A percentile compares a stretch with the other conserved stretches of the same genome.
Conservation (phyloP, 2,888 invertebrate species). For the Machimus atricapillus region DNA sequence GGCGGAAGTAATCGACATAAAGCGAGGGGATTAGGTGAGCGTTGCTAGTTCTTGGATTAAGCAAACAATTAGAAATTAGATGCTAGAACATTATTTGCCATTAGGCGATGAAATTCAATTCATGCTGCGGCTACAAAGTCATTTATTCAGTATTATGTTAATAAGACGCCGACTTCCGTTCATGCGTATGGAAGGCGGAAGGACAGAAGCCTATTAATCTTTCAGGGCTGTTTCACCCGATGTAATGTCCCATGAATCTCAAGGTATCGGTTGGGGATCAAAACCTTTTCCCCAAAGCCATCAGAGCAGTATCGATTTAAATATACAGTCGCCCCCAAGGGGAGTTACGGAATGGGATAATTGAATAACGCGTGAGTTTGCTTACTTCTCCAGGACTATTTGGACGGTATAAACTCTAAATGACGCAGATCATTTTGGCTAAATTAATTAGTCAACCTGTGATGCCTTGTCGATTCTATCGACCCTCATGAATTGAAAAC, state of each 20-base stretch:
- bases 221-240: conserved; percentile 7
- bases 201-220: conserved; percentile 33
- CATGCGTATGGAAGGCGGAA: conserved; percentile 18
- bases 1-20: neutral
- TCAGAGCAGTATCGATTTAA: neutral
- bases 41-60: neutral
- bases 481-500: neutral
- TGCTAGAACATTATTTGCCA: neutral
- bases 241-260: conserved; percentile 10
- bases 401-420: neutral
- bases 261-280: neutral
- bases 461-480: neutral
- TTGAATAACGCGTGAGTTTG: neutral
- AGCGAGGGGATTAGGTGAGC: neutral
- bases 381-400: neutral
- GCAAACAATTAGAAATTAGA: neutral
- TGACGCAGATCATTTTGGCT: neutral
- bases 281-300: neutral
- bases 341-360: neutral
- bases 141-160: conserved; percentile 39
- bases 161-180: conserved; percentile 27
- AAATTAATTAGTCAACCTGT: neutral
- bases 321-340: neutral
- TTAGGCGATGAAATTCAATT: neutral
- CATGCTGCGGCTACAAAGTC: neutral